Percentiles rank a stretch among this genome's conserved stretches.
Conservation (phyloP, 2,888 invertebrate genomes). For the Metacarcinus magister region DNA sequence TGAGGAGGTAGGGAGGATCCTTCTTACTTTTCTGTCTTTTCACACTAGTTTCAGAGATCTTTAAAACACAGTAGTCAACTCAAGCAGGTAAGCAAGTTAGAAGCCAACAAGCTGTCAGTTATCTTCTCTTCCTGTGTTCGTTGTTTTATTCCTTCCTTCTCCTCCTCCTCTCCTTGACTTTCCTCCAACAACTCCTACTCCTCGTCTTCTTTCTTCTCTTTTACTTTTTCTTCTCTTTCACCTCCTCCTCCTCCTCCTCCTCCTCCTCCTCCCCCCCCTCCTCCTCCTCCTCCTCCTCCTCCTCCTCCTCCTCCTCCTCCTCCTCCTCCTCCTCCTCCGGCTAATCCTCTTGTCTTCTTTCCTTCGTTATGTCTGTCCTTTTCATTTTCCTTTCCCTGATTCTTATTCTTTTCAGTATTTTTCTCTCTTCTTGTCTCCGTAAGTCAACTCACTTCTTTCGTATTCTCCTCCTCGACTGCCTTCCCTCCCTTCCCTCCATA, state of each 20-base stretch:
- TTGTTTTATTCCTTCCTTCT: not conserved
- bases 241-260: not conserved
- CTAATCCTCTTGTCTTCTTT: not conserved
- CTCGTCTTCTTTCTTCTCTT: not conserved
- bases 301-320: not conserved
- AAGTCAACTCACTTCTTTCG: not conserved
- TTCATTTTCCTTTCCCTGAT: not conserved
- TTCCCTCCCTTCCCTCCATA: not conserved
- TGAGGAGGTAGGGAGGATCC: too few species aligned
- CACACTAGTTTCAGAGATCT: too few species aligned
- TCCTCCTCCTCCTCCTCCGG: not conserved
- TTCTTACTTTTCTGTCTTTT: too few species aligned
- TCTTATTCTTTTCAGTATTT: not conserved
- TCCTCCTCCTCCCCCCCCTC: not conserved
- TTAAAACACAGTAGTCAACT: too few species aligned
- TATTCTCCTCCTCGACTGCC: not conserved
- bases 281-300: not conserved
- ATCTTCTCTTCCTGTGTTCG: not conserved
- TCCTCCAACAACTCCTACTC: not conserved
- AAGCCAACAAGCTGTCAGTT: too few species aligned
- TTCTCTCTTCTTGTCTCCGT: not conserved
- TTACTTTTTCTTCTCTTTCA: not conserved
- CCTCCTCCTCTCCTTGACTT: not conserved
- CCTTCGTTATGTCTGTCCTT: not conserved
- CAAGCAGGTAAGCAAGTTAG: too few species aligned